A percentile compares a stretch with the other conserved stretches of the same genome.
These are phyloP conservation scores for Anser brachyrhynchus DNA, from an alignment of 2,113 vertebrate genomes.

Conservation along the genomic window DNA sequence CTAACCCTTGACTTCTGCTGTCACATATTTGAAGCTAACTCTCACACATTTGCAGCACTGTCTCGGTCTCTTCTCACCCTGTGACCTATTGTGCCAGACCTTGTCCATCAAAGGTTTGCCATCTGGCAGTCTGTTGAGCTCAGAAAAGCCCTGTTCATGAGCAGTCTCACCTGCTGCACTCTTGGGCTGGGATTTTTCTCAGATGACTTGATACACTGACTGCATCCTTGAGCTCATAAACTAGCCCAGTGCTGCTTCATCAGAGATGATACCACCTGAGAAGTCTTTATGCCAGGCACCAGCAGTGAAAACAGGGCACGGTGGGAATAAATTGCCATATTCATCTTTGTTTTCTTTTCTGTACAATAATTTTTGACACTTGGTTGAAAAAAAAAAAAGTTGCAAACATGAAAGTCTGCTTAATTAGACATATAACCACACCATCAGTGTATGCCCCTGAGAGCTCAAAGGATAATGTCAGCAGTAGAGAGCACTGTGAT, in stretches of 20 bases:
- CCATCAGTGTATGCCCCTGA: neutral
- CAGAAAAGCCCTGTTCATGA: neutral
- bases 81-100: neutral
- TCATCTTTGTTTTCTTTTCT: neutral
- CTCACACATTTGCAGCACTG: neutral
- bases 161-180: neutral
- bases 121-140: accelerated
- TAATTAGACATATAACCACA: neutral
- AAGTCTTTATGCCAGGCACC: neutral
- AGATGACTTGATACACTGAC: neutral
- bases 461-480: neutral
- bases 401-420: neutral
- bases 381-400: neutral
- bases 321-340: neutral
- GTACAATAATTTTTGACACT: neutral
- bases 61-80: neutral
- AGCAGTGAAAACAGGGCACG: neutral
- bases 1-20: neutral
- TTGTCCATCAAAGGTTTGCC: neutral
- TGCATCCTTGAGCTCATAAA: neutral
- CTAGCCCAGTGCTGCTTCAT: neutral
- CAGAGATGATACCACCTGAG: neutral
- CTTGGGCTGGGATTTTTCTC: neutral
- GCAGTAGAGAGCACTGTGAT: neutral
- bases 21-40: neutral